Evolutionary conservation across 2,113 vertebrate genomes (phyloP), one percentile per base, ranked within the genome.

Genomic region (Tonatia bakeri): DNA sequence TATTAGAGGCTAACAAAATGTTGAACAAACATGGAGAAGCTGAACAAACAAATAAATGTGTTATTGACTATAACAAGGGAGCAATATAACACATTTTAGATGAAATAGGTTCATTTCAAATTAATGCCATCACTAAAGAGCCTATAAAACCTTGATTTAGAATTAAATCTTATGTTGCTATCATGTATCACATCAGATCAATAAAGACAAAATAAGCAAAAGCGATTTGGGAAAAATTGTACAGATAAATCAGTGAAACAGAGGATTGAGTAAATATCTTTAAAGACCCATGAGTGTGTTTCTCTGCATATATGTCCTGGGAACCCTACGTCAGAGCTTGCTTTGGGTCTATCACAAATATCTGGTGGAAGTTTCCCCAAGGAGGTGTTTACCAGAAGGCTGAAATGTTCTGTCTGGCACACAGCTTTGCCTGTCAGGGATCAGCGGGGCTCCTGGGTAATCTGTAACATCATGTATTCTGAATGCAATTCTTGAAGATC

Each of bases 1-100:
- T 84, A 19, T 9, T 87, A 67, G 36, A 90, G 69, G 38, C 20
- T 81, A 64, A 64, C 22, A 38, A 15, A 94, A 16, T 61, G 76
- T 69, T 87, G 70, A 87, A 65, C 87, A 93, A 95, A 92, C 59
- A 69, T 1, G 16, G 61, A 83, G 36, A 69, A 50, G 50, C 67
- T 75, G 36, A 90, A n/a, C 76, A 96, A 89, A 96, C 90, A 82
- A 95, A 64, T 70, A 79, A 94, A 64, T 70, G 81, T 87, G 43
- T 45, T 91, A 72, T 50, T 88, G 93, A 64, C 13, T 81, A 15
- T 38, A 64, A 47, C 81, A 43, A 24, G 65, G 77, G 59, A 70
- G 47, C 77, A 38, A 67, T 43, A 61, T 9, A 75, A 88, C 86
- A 47, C 65, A 70, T 67, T 93, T 94, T 40, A 65, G 80, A 82